Base-by-base conservation (phyloP, 53 echinoderm and acorn worm genomes). In the Henricia sp. region DNA sequence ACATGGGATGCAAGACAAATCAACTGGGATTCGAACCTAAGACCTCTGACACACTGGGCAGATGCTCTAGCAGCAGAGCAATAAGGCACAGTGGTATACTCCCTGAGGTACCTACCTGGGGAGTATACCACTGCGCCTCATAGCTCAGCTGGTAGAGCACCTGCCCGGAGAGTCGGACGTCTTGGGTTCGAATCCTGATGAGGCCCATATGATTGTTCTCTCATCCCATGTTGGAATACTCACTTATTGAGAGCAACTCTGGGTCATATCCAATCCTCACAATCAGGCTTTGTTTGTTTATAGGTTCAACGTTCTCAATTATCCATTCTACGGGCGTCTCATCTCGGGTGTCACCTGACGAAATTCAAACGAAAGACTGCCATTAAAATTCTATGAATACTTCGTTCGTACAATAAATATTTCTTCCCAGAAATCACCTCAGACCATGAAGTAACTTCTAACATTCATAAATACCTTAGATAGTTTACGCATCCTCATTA, bases 191-290 rank as follows among this genome's bases (percentile, higher is more conserved):
- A n/a, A n/a, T n/a, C n/a, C n/a, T n/a, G n/a, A 12, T 42, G 21
- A 37, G 38, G 21, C 21, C 23, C 21, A 16, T 2, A 70, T 4
- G 42, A 12, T 48, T 6, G 42, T 21, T 37, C 6, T 42, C 27
- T 70, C 30, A 8, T 54, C 82, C 34, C 39, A 29, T 14, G 70
- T 24, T 20, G 54, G 23, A 64, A 30, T 50, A 80, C 93, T 88
- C 85, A 93, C 93, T 84, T 34, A 93, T 93, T 12, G 88, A 88
- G 68, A 93, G 20, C 3, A 93, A 90, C 25, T 74, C 80, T 1
- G 93, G 93, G 56, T 93, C 93, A 42, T 72, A 93, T 17, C 93
- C 93, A 10, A 93, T 65, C 69, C 64, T 36, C 4, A 70, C 88
- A 1, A 82, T 80, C 27, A 74, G 82, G 0, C 67, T 88, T 16